Percentiles rank a stretch among this genome's conserved stretches.
Conservation (phyloP, 2,888 invertebrate species). For the Parasteatoda lunata region DNA sequence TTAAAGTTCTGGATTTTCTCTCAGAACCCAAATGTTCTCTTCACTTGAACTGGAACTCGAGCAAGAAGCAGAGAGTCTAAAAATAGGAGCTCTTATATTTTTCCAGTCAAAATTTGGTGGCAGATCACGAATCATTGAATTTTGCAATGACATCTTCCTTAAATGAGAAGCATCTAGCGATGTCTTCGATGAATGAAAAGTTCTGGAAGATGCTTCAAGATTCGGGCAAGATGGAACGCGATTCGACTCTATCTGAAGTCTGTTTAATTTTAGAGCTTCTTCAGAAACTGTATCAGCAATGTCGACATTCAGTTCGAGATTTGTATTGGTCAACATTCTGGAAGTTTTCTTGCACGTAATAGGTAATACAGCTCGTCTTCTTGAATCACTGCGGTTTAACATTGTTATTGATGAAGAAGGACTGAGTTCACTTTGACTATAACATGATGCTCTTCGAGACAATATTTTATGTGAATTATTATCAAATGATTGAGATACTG, state of each 20-base stretch:
- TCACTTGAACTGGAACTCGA: slow-evolving; percentile 61
- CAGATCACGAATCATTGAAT: slow-evolving; percentile 43
- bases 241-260: slow-evolving; percentile 19
- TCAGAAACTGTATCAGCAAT: slow-evolving; percentile 37
- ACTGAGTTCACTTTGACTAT: slow-evolving; percentile 44
- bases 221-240: slow-evolving; percentile 54
- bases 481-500: slow-evolving; percentile 17
- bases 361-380: slow-evolving; percentile 62
- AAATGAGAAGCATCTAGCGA: slow-evolving; percentile 41
- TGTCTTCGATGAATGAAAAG: slow-evolving; percentile 44
- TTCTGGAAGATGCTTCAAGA: slow-evolving; percentile 36
- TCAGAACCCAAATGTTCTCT: slow-evolving; percentile 61
- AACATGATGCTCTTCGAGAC: slow-evolving; percentile 41
- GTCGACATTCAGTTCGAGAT: slow-evolving; percentile 58
- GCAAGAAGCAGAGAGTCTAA: slow-evolving; percentile 58
- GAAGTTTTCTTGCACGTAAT: slow-evolving; percentile 69
- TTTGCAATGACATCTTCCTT: slow-evolving; percentile 59
- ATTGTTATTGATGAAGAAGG: slow-evolving; percentile 29
- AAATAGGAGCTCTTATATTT: slow-evolving; percentile 52
- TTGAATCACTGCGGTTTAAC: slow-evolving; percentile 52
- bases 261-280: slow-evolving; percentile 15
- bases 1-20: slow-evolving; percentile 35
- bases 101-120: slow-evolving; percentile 55
- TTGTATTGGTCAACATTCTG: slow-evolving; percentile 64
- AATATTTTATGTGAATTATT: slow-evolving; percentile 29